A percentile compares a stretch with the other conserved stretches of the same genome.
Evolutionary conservation across 2,113 vertebrate species (phyloP).

Genomic region (Gorsachius goisagi): DNA sequence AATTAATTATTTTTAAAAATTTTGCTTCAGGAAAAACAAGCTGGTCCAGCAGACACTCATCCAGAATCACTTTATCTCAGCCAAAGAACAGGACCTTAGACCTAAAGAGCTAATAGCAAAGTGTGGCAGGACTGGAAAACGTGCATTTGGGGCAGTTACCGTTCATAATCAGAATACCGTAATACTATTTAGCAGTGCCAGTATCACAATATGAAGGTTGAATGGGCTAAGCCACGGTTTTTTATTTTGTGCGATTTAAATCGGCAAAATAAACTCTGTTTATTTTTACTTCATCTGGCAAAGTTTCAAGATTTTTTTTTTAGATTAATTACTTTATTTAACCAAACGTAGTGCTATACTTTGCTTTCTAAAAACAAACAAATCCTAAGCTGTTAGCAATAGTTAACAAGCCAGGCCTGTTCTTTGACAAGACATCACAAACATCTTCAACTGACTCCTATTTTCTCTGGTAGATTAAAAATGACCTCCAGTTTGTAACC

Average conservation of each 20-base stretch:
- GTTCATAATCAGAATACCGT: neutral
- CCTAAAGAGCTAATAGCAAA: slow-evolving; percentile 51
- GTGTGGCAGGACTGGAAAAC: neutral
- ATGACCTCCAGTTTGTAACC: neutral
- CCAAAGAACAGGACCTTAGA: slow-evolving; percentile 36
- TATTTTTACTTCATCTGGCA: slow-evolving; percentile 43
- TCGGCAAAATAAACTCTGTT: slow-evolving; percentile 10
- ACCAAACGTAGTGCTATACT: neutral
- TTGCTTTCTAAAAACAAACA: neutral
- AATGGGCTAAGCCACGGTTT: neutral
- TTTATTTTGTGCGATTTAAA: slow-evolving; percentile 16
- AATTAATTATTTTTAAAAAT: slow-evolving; percentile 35
- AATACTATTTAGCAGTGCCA: slow-evolving; percentile 48
- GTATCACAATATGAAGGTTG: neutral
- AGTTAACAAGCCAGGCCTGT: slow-evolving; percentile 5
- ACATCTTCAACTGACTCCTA: neutral
- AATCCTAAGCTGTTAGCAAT: neutral
- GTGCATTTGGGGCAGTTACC: slow-evolving; percentile 16
- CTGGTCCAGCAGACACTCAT: slow-evolving; percentile 42
- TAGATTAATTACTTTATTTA: neutral
- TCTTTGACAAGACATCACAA: neutral
- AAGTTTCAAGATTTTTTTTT: slow-evolving; percentile 47
- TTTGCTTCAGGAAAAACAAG: slow-evolving; percentile 51
- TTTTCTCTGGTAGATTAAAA: neutral
- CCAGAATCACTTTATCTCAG: slow-evolving; percentile 49